A percentile compares a stretch with the other conserved stretches of the same genome.
Conservation (phyloP, 2,888 invertebrate species). For the Zele albiditarsus region DNA sequence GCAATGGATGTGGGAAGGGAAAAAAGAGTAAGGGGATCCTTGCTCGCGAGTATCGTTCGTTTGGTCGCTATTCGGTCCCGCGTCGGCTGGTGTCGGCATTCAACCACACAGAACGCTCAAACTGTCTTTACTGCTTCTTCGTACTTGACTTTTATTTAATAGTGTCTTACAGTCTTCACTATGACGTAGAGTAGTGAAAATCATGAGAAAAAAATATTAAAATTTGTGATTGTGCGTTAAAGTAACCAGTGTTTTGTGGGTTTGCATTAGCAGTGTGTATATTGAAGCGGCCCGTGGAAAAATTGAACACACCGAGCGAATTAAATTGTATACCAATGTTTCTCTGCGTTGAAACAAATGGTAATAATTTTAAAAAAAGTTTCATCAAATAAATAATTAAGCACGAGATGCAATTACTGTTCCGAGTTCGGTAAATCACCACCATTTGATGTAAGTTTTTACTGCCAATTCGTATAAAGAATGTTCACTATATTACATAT, state of each 20-base stretch:
- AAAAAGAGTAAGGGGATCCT: slow-evolving; percentile 35
- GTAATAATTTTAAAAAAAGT: background rate
- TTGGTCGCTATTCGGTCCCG: slow-evolving; percentile 26
- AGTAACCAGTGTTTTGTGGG: too few relatives aligned
- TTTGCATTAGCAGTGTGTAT: too few relatives aligned
- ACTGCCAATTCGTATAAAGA: too few relatives aligned
- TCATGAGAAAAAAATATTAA: too few relatives aligned
- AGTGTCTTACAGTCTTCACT: too few relatives aligned
- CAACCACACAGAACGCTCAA: slow-evolving; percentile 9
- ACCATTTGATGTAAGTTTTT: background rate
- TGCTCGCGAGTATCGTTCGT: slow-evolving; percentile 27
- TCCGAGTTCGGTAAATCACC: background rate
- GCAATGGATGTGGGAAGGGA: slow-evolving; percentile 21
- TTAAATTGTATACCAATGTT: background rate
- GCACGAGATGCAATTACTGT: too few relatives aligned
- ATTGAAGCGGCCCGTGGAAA: too few relatives aligned
- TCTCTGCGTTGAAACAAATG: background rate
- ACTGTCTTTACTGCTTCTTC: background rate
- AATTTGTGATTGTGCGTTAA: too few relatives aligned
- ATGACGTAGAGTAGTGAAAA: too few relatives aligned
- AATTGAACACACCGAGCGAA: background rate
- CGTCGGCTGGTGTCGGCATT: slow-evolving; percentile 18
- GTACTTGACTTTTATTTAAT: too few relatives aligned
- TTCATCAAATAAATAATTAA: background rate
- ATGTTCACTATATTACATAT: too few relatives aligned